Conservation (phyloP, 2,797 vertebrate genomes). For the Falco rusticolus region DNA sequence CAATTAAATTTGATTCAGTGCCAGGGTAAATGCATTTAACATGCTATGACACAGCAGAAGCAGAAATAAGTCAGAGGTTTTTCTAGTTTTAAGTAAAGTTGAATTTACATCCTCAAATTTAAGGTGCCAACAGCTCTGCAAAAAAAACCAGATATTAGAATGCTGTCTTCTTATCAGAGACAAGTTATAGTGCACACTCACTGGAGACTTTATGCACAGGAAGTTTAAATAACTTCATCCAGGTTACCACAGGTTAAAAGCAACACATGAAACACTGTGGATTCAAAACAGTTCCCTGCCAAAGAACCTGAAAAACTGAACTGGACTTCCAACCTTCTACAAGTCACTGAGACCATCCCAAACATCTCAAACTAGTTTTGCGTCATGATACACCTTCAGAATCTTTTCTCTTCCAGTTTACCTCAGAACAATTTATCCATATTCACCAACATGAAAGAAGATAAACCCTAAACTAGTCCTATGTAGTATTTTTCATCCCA, state of each 20-base stretch:
- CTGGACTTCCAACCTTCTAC: background rate
- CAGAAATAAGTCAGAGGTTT: background rate
- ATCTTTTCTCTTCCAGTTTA: background rate
- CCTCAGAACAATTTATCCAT: background rate
- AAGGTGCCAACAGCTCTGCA: background rate
- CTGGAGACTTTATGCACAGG: background rate
- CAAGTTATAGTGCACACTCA: background rate
- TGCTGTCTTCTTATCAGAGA: background rate
- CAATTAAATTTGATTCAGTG: background rate
- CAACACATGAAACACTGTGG: background rate
- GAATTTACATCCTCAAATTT: background rate
- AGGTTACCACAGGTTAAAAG: background rate
- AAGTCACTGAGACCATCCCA: background rate
- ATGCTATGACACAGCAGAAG: background rate
- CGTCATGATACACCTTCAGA: background rate
- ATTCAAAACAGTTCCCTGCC: background rate
- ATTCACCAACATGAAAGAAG: background rate
- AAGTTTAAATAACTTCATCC: background rate
- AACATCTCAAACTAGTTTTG: background rate
- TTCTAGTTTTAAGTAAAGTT: background rate
- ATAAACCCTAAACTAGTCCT: background rate
- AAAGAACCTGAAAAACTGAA: background rate
- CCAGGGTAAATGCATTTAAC: background rate
- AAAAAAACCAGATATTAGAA: background rate
- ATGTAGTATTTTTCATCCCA: background rate